Base-by-base conservation (phyloP, 2,888 invertebrate genomes). In the Hesperia comma region DNA sequence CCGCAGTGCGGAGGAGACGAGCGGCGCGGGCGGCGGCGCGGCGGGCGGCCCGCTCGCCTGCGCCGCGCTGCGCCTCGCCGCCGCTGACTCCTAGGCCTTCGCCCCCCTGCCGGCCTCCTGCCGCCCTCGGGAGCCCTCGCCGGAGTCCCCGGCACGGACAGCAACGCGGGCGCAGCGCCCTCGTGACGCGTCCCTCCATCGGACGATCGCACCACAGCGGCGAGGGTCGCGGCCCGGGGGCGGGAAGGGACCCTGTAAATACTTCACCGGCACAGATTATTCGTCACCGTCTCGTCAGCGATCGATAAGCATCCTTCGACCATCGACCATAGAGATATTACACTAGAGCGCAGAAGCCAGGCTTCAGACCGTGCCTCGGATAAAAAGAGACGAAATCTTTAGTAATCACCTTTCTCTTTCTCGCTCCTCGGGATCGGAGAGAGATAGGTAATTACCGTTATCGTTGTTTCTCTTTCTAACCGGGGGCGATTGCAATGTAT, bases 51-150 rank as follows among this genome's bases (percentile, higher is more conserved):
- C 85, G 67, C 82, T 83, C 17, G 82, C 82, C 32, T 80, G 81
- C 79, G 83, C 88, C 41, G 86, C 88, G 77, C 82, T 87, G 77
- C 86, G 87, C 21, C 83, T 87, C 37, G 86, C 87, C 68, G 85
- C 86, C 74, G 85, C 86, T 69, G 81, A 78, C 73, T 73, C 78
- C 62, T 78, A 77, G 70, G 68, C 68, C 15, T n/a, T 17, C 46
- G 15, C 46, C 33, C 41, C 46, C 37, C n/a, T n/a, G 10, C 10
- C 33, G 26, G 26, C 17, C 51, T 51, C 40, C 56, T 26, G 62
- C 63, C 32, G 5, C n/a, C 17, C 61, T n/a, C 56, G 6, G 55
- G 15, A 6, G 19, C 40, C 12, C 33, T 7, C 62, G 15, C 41
- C 54, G 41, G 26, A 5, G 26, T 2, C 26, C 3, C 26, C 26